phyloP scores from a whole-genome alignment of 2,797 vertebrate species.

The Schizopygopsis pylzovi region DNA sequence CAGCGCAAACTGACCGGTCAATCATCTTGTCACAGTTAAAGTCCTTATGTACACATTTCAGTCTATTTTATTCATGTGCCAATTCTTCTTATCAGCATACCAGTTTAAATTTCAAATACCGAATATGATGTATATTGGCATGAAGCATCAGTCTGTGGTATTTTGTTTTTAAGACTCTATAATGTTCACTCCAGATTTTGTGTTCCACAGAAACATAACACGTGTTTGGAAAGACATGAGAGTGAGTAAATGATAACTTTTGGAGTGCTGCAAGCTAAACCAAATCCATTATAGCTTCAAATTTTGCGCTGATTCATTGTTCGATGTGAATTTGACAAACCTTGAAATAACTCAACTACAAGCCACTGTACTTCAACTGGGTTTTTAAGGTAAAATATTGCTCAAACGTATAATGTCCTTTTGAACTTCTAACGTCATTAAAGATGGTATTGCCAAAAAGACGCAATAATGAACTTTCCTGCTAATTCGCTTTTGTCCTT shows the following conservation, averaged over 20 bases:
- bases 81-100: background rate
- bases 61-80: background rate
- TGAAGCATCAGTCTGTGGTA: background rate
- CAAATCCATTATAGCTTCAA: background rate
- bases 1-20: background rate
- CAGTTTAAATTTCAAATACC: too few relatives aligned
- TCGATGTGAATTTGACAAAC: background rate
- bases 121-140: background rate
- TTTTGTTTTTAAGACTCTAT: background rate
- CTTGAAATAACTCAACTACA: background rate
- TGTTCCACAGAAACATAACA: background rate
- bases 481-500: background rate
- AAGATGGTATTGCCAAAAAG: background rate
- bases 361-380: background rate
- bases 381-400: background rate
- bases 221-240: background rate
- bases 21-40: background rate
- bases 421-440: background rate
- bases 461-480: background rate
- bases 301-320: conserved; percentile 4
- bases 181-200: background rate
- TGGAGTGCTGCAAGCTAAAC: background rate
- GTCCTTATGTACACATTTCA: background rate
- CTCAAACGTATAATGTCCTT: background rate
- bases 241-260: too few relatives aligned